Evolutionary conservation across 2,113 vertebrate genomes (phyloP).

Genomic region (Probosciger aterrimus): DNA sequence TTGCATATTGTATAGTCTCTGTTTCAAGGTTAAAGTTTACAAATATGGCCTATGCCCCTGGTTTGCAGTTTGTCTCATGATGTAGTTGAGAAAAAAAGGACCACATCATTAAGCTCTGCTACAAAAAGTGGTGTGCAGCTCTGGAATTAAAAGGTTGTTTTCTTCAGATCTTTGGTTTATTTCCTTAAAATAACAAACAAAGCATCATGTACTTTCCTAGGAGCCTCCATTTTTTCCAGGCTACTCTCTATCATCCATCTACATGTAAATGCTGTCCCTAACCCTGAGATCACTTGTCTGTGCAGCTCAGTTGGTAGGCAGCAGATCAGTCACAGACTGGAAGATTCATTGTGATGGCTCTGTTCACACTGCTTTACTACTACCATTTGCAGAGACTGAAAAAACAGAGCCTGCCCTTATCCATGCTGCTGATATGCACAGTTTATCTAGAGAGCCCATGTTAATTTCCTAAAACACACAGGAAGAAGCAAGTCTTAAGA

Average conservation of each 20-base stretch:
- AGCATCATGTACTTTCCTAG: not conserved
- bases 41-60: not conserved
- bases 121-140: not conserved
- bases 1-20: not conserved
- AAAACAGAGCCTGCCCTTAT: not conserved
- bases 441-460: not conserved
- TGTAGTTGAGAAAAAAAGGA: not conserved
- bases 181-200: not conserved
- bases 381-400: not conserved
- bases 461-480: not conserved
- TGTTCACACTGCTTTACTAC: not conserved
- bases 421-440: not conserved
- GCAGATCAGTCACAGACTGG: not conserved
- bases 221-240: not conserved
- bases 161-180: not conserved
- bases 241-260: not conserved
- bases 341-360: not conserved
- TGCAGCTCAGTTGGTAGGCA: not conserved
- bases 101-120: not conserved
- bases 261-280: not conserved
- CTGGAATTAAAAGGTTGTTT: not conserved
- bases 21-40: not conserved
- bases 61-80: not conserved
- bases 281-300: not conserved
- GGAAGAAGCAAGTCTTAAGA: not conserved